Conservation (phyloP, 2,113 vertebrate species). For the Tiliqua scincoides region DNA sequence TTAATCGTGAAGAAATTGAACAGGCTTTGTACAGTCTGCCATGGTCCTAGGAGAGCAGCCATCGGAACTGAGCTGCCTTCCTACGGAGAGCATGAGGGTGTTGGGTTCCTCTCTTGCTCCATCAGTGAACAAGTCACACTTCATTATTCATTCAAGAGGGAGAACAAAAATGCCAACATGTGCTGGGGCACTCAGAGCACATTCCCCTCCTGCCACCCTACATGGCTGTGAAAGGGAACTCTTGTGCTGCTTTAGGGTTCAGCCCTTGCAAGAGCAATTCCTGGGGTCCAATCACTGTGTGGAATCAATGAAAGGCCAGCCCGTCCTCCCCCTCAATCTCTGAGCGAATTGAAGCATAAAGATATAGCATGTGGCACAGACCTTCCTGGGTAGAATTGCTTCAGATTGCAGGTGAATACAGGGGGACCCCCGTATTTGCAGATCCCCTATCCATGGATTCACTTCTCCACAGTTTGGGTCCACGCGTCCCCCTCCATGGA, state of each 20-base stretch:
- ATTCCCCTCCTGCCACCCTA: not conserved
- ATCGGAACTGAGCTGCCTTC: slow-evolving; percentile 31
- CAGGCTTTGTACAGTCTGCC: slow-evolving; percentile 40
- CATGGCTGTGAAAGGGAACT: slow-evolving; percentile 46
- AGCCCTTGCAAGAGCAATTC: no score
- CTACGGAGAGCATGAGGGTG: slow-evolving; percentile 43
- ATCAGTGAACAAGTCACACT: slow-evolving; percentile 14
- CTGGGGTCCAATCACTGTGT: no score
- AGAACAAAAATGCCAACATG: slow-evolving; percentile 4
- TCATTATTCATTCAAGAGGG: slow-evolving; percentile 41
- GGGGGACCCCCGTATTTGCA: no score
- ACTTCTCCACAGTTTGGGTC: no score
- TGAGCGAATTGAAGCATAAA: no score
- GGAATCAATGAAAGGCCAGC: no score
- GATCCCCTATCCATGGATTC: no score
- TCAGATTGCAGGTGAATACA: no score
- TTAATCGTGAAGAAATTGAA: not conserved
- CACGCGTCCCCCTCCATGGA: no score
- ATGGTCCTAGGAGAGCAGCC: not conserved
- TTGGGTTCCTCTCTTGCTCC: slow-evolving; percentile 47
- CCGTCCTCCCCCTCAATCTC: not conserved
- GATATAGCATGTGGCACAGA: no score
- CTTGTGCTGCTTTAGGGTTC: slow-evolving; percentile 37
- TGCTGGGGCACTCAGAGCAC: not conserved
- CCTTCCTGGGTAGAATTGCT: no score